Percentiles rank a stretch among this genome's conserved stretches.
These are phyloP conservation scores for Hydriomena furcata DNA, from an alignment of 2,888 invertebrate genomes.

Conservation along the genomic window DNA sequence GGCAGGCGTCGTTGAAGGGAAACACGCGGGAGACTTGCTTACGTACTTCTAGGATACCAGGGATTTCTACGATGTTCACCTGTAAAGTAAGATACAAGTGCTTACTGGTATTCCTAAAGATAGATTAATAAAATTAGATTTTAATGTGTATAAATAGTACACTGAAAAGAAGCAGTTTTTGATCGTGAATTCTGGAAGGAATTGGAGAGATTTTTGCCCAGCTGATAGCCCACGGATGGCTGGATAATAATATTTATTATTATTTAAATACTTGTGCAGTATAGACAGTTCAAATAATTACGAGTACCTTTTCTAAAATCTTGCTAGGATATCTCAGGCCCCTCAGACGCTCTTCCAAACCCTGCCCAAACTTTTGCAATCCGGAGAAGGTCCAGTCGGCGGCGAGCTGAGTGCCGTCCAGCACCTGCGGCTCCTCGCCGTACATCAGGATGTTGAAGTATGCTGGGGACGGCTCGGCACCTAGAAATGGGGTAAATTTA, in stretches of 20 bases:
- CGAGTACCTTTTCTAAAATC: slow-evolving; percentile 91
- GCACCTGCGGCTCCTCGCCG: slow-evolving; percentile 92
- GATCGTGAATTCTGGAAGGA: too few relatives aligned
- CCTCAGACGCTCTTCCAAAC: slow-evolving; percentile 93
- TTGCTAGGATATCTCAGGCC: slow-evolving; percentile 92
- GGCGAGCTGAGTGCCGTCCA: slow-evolving; percentile 97
- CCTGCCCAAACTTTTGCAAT: slow-evolving; percentile 97
- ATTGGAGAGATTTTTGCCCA: too few relatives aligned
- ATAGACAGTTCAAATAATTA: too few relatives aligned
- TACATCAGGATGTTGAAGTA: slow-evolving; percentile 96
- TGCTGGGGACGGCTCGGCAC: slow-evolving; percentile 96
- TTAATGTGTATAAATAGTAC: too few relatives aligned
- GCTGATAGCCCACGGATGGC: too few relatives aligned
- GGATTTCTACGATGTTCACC: slow-evolving; percentile 98
- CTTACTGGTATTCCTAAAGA: too few relatives aligned
- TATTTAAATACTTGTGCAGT: too few relatives aligned
- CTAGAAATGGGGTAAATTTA: too few relatives aligned
- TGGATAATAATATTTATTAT: too few relatives aligned
- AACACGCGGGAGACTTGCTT: slow-evolving; percentile 96
- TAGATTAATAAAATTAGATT: too few relatives aligned
- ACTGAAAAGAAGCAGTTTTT: too few relatives aligned
- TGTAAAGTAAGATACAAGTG: too few relatives aligned
- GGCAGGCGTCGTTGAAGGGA: slow-evolving; percentile 97
- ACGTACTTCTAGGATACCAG: slow-evolving; percentile 96
- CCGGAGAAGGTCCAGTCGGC: slow-evolving; percentile 97